Percentiles rank a stretch among this genome's conserved stretches.
These are phyloP conservation scores for Smutsia gigantea DNA, from an alignment of 2,797 vertebrate genomes.

Conservation along the genomic window DNA sequence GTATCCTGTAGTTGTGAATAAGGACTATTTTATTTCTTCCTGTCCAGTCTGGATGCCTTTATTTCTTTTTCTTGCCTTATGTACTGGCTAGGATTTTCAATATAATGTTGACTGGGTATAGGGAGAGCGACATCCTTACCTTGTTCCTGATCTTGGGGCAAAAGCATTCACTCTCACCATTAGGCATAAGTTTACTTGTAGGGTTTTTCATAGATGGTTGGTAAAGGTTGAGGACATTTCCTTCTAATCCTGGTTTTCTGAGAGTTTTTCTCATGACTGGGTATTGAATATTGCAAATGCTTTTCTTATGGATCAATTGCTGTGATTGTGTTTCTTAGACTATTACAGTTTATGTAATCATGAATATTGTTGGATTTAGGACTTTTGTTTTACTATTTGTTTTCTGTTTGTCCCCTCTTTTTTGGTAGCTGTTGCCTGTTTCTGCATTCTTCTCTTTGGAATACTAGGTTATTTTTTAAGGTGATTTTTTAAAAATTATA, in stretches of 20 bases:
- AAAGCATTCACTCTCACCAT: conserved; percentile 1
- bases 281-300: background rate
- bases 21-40: background rate
- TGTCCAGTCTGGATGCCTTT: background rate
- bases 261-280: background rate
- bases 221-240: background rate
- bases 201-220: background rate
- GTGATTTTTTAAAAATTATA: background rate
- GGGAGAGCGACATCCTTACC: background rate
- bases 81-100: background rate
- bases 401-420: background rate
- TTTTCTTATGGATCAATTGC: background rate
- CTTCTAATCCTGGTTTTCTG: conserved; percentile 27
- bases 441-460: background rate
- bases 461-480: background rate
- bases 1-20: background rate
- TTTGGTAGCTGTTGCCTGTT: background rate
- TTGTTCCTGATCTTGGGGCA: background rate
- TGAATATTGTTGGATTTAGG: background rate
- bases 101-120: background rate
- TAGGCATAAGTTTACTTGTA: background rate
- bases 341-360: background rate
- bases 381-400: background rate
- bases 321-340: background rate
- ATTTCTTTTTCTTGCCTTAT: conserved; percentile 4